phyloP scores from a whole-genome alignment of 2,113 vertebrate genomes.

The Prolemur simus region DNA sequence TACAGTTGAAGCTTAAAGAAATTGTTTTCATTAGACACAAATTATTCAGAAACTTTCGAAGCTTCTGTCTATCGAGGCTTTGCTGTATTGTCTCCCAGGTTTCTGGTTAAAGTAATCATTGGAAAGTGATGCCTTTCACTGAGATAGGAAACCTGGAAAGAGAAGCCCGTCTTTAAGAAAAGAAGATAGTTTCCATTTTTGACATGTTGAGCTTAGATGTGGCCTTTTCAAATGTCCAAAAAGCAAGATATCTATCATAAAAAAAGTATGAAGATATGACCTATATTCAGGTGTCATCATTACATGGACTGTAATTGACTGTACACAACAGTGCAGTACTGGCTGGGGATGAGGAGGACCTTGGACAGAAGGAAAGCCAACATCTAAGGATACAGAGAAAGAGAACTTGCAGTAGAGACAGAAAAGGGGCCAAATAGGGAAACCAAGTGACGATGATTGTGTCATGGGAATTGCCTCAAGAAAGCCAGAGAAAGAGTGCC shows the following conservation, averaged over 20 bases:
- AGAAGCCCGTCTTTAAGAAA: not conserved
- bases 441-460: not conserved
- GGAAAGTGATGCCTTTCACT: not conserved
- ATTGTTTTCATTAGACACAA: not conserved
- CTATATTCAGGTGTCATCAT: not conserved
- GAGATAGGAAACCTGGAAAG: not conserved
- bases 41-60: not conserved
- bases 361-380: not conserved
- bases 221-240: not conserved
- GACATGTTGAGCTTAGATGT: not conserved
- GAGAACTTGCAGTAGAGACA: not conserved
- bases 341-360: accelerated
- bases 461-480: not conserved
- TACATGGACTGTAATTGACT: not conserved
- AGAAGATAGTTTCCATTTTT: not conserved
- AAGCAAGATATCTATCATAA: not conserved
- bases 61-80: not conserved
- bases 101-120: not conserved
- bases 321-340: not conserved
- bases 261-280: not conserved
- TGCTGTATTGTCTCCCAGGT: not conserved
- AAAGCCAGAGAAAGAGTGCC: not conserved
- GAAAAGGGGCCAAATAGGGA: not conserved
- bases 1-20: not conserved
- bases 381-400: not conserved